Evolutionary conservation across 1,140 invertebrate genomes (phyloP).

Genomic region (Ceratosolen fusciceps): DNA sequence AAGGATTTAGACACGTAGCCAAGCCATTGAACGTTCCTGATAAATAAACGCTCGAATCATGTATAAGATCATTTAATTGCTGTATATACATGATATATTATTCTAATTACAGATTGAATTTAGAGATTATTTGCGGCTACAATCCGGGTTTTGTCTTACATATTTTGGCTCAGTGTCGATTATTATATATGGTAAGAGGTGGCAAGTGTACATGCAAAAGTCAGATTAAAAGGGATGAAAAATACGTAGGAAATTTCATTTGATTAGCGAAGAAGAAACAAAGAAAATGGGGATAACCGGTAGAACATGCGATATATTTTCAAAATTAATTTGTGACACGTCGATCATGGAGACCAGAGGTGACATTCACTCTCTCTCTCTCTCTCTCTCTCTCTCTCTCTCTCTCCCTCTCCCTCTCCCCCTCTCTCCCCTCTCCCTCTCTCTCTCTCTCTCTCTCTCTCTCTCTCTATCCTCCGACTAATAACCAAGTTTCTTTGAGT

Average conservation of each 20-base stretch:
- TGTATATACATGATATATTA: slow-evolving; percentile 56
- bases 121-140: slow-evolving; percentile 58
- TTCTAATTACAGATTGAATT: slow-evolving; percentile 50
- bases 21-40: slow-evolving; percentile 49
- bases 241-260: no score
- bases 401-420: no score
- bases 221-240: slow-evolving; percentile 23
- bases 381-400: no score
- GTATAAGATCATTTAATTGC: slow-evolving; percentile 59
- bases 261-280: no score
- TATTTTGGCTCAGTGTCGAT: slow-evolving; percentile 55
- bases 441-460: no score
- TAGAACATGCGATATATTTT: no score
- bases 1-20: slow-evolving; percentile 23
- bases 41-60: slow-evolving; percentile 47
- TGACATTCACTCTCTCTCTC: no score
- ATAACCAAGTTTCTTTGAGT: neutral
- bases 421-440: no score
- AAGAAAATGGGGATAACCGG: neutral
- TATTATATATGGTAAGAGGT: slow-evolving; percentile 53
- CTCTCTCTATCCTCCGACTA: no score
- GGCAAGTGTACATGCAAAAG: slow-evolving; percentile 14
- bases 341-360: no score
- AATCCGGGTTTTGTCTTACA: slow-evolving; percentile 59
- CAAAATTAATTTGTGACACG: no score